Evolutionary conservation across 2,888 invertebrate genomes (phyloP).

Genomic region (Diaperis boleti): DNA sequence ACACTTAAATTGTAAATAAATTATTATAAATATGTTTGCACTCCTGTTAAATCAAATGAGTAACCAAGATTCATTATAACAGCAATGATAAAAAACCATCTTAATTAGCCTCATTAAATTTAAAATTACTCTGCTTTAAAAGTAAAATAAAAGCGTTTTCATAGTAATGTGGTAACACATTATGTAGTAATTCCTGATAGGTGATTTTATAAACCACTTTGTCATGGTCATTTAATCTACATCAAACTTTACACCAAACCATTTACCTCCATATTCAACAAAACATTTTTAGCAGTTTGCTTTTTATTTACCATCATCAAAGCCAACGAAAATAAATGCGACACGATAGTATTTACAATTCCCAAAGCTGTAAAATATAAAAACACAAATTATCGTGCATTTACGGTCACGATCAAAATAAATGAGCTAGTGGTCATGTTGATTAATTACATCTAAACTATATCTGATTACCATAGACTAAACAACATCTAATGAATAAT

Average conservation of each 20-base stretch:
- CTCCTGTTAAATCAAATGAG: too few species aligned
- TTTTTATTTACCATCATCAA: constrained; percentile 2
- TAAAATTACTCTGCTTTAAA: too few species aligned
- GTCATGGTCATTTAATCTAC: background rate
- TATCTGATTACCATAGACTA: constrained; percentile 2
- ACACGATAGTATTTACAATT: constrained; percentile 1
- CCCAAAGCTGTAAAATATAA: constrained; percentile 8
- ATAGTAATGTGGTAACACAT: too few species aligned
- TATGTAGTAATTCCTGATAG: too few species aligned
- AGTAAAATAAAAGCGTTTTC: too few species aligned
- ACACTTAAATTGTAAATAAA: too few species aligned
- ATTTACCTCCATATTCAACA: background rate
- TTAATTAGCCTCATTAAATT: too few species aligned
- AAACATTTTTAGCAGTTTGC: background rate
- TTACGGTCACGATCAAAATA: constrained; percentile 14
- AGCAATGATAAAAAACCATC: too few species aligned
- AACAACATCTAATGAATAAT: constrained; percentile 10
- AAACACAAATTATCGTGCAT: constrained; percentile 14
- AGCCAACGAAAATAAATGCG: constrained; percentile 1
- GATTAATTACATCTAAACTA: constrained; percentile 14
- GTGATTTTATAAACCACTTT: too few species aligned
- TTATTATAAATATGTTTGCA: too few species aligned
- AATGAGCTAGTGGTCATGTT: constrained; percentile 4
- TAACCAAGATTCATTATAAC: too few species aligned
- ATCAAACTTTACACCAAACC: background rate